Evolutionary conservation across 30 jellyfish, hydroid and myxozoan species (phyloP).

Genomic region (Aurelia sp.): DNA sequence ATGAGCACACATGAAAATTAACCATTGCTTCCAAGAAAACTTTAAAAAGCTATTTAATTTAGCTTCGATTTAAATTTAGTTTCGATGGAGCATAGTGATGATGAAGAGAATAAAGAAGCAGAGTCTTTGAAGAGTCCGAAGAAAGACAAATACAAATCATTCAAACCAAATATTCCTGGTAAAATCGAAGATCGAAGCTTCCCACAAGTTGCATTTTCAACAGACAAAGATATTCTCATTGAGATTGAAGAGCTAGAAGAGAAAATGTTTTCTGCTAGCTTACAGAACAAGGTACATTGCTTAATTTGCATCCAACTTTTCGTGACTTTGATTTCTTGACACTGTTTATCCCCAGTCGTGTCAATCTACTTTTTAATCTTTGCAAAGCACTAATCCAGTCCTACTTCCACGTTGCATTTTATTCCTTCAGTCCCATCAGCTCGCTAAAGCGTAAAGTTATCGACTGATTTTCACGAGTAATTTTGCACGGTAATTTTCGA

Average conservation of each 20-base stretch:
- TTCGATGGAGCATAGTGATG: slow-evolving; percentile 72
- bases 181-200: slow-evolving; percentile 71
- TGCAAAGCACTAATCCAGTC: too few relatives aligned
- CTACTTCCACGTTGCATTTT: too few relatives aligned
- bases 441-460: too few relatives aligned
- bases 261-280: slow-evolving; percentile 96
- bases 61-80: slow-evolving; percentile 58
- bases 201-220: slow-evolving; percentile 91
- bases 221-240: slow-evolving; percentile 77
- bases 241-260: slow-evolving; percentile 97
- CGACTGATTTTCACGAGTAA: too few relatives aligned
- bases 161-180: slow-evolving; percentile 30
- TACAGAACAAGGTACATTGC: slow-evolving; percentile 79
- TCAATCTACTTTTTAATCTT: too few relatives aligned
- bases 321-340: too few relatives aligned
- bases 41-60: neutral
- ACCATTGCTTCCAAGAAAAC: too few relatives aligned
- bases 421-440: too few relatives aligned
- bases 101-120: slow-evolving; percentile 73
- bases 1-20: too few relatives aligned
- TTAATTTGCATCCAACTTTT: too few relatives aligned
- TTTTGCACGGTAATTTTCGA: too few relatives aligned
- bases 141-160: slow-evolving; percentile 58
- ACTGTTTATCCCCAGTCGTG: too few relatives aligned
- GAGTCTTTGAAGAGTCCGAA: slow-evolving; percentile 65